Evolutionary conservation across 2,797 vertebrate species (phyloP).

Genomic region (Scleropages formosus): DNA sequence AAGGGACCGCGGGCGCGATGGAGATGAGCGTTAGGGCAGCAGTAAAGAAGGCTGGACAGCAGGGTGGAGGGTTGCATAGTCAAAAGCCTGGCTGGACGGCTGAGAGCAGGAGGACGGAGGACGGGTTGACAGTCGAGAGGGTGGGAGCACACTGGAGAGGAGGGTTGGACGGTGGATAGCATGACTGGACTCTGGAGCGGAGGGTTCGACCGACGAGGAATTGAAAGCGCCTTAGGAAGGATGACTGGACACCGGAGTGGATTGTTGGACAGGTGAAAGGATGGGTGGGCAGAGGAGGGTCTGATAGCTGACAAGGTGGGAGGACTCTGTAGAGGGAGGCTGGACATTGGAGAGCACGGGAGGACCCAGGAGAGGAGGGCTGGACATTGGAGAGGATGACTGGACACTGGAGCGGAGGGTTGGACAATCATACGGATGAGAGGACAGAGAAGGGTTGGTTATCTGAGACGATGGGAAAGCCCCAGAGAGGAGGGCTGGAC

Average conservation of each 20-base stretch:
- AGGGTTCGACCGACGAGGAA: too few species aligned
- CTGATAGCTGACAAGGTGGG: background rate
- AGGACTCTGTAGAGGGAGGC: background rate
- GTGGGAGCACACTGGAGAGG: constrained; percentile 38
- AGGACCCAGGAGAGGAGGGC: too few species aligned
- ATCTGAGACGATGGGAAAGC: too few species aligned
- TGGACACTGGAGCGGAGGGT: constrained; percentile 58
- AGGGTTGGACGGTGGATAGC: constrained; percentile 51
- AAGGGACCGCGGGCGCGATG: too few species aligned
- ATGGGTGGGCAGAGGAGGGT: constrained; percentile 70
- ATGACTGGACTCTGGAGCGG: constrained; percentile 43
- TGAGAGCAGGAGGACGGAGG: constrained; percentile 32
- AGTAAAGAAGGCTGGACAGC: background rate
- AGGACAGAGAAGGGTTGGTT: background rate
- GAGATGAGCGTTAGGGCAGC: background rate
- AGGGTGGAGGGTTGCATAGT: background rate
- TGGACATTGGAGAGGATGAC: background rate
- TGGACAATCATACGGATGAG: background rate
- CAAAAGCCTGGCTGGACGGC: constrained; percentile 10
- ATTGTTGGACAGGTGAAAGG: too few species aligned
- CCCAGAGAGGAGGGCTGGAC: background rate
- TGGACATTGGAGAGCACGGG: constrained; percentile 46
- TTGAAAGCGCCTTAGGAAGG: constrained; percentile 1
- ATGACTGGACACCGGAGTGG: constrained; percentile 46
- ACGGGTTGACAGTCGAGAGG: background rate